Conservation (phyloP, 1,140 invertebrate genomes). For the Pygmarrhopalites habei region DNA sequence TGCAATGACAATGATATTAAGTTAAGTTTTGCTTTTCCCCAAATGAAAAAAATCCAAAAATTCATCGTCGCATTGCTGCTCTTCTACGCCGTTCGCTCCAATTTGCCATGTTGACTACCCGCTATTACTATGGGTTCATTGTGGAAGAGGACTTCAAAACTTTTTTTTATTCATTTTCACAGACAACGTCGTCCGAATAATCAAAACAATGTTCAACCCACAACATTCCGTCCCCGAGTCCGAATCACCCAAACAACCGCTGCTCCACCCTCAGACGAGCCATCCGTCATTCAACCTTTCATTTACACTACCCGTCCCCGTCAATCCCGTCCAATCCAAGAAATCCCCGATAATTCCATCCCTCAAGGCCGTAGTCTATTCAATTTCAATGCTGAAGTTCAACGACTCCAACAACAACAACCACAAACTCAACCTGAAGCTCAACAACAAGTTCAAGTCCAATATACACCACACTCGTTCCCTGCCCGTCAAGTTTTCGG, state of each 20-base stretch:
- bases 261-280: slow-evolving; percentile 14
- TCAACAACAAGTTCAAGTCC: slow-evolving; percentile 5
- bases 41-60: no score
- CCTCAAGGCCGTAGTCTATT: slow-evolving; percentile 25
- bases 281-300: not conserved
- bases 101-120: no score
- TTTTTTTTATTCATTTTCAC: slow-evolving; percentile 1
- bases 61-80: no score
- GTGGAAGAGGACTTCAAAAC: no score
- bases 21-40: no score
- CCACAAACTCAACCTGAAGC: slow-evolving; percentile 43
- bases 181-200: slow-evolving; percentile 22
- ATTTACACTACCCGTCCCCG: slow-evolving; percentile 9
- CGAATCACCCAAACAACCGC: slow-evolving; percentile 29
- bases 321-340: slow-evolving; percentile 12
- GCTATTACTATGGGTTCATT: no score
- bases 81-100: no score
- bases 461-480: slow-evolving; percentile 14
- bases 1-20: no score
- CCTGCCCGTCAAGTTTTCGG: slow-evolving; percentile 20
- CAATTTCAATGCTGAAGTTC: slow-evolving; percentile 39
- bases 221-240: slow-evolving; percentile 34
- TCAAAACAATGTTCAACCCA: slow-evolving; percentile 13
- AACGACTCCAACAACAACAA: slow-evolving; percentile 41
- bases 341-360: not conserved